Percentiles rank a stretch among this genome's conserved stretches.
These are phyloP conservation scores for Myiozetetes cayanensis DNA, from an alignment of 2,113 vertebrate species.

Conservation along the genomic window DNA sequence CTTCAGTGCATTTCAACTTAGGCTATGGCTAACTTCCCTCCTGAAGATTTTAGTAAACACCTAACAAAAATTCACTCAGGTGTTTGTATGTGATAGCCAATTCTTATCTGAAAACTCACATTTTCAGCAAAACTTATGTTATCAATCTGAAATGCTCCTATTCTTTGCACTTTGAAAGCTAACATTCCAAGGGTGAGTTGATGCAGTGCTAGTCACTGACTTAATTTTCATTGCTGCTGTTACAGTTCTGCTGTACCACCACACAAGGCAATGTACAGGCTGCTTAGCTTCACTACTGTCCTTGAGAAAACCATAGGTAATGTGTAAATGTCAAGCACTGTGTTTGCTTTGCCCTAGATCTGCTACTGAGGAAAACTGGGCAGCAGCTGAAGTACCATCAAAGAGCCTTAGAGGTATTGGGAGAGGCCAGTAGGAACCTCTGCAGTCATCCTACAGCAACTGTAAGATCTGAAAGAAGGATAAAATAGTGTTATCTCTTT, in stretches of 20 bases:
- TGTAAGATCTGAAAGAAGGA: background rate
- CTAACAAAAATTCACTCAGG: background rate
- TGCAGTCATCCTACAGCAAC: background rate
- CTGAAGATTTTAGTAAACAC: background rate
- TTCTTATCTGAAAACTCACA: background rate
- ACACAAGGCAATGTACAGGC: background rate
- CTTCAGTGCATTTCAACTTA: background rate
- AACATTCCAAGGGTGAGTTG: background rate
- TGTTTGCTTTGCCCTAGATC: background rate
- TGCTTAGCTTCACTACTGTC: background rate
- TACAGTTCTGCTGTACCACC: background rate
- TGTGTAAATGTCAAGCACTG: background rate
- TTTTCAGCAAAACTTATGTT: background rate
- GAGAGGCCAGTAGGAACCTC: background rate
- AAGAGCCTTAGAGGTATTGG: background rate
- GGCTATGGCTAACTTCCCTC: background rate
- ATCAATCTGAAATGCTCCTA: background rate
- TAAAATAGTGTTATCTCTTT: background rate
- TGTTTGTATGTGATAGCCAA: background rate
- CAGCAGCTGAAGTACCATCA: background rate
- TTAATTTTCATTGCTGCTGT: background rate
- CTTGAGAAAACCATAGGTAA: background rate
- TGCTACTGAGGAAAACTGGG: background rate
- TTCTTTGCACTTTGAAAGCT: background rate
- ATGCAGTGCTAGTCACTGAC: background rate